phyloP scores from a whole-genome alignment of 1,140 invertebrate species.

The Camponotus floridanus region DNA sequence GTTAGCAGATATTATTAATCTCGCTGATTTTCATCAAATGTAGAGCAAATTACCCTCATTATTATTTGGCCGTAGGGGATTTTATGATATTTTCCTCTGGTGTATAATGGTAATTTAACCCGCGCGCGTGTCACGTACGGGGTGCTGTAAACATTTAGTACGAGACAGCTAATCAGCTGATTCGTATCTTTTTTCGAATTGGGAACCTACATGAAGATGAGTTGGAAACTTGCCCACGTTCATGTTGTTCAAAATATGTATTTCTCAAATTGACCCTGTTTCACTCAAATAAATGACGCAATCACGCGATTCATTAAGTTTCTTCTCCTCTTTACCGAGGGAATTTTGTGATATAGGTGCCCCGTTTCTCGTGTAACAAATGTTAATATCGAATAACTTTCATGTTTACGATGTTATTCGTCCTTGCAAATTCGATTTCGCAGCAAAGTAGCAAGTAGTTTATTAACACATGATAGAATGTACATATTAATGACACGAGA shows the following conservation, averaged over 20 bases:
- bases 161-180: not conserved
- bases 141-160: not conserved
- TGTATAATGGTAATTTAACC: slow-evolving; percentile 40
- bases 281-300: not conserved
- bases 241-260: not conserved
- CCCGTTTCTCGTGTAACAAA: not conserved
- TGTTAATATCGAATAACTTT: not conserved
- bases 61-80: slow-evolving; percentile 41
- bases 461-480: not conserved
- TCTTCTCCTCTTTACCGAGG: not conserved
- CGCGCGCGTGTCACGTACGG: slow-evolving; percentile 11
- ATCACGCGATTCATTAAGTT: not conserved
- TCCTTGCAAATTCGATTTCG: not conserved
- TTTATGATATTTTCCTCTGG: slow-evolving; percentile 47
- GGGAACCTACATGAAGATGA: not conserved
- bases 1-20: slow-evolving; percentile 33
- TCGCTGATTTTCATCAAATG: slow-evolving; percentile 12
- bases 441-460: not conserved
- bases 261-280: slow-evolving; percentile 12
- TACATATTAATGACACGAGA: too few relatives aligned
- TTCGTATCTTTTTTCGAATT: not conserved
- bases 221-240: not conserved
- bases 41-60: slow-evolving; percentile 37
- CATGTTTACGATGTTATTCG: not conserved
- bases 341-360: not conserved